Percentiles rank a stretch among this genome's conserved stretches.
These are phyloP conservation scores for Crocallis elinguaria DNA, from an alignment of 2,888 invertebrate species.

Conservation along the genomic window DNA sequence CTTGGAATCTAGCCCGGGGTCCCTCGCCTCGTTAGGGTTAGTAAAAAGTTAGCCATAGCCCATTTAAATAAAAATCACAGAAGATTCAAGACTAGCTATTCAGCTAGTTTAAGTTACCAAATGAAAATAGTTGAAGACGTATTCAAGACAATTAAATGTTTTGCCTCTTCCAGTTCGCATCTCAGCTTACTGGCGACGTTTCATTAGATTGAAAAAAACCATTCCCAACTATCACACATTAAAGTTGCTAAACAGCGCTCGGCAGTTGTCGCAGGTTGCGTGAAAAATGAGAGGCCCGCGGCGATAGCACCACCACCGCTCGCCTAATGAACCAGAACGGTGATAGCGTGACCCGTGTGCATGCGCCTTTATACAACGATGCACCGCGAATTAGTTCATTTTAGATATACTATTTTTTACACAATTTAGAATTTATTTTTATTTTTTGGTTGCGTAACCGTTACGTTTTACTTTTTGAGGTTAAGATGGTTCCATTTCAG, in stretches of 20 bases:
- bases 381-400: constrained; percentile 43
- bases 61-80: too few species aligned
- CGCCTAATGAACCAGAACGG: constrained; percentile 79
- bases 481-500: background rate
- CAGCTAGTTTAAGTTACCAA: too few species aligned
- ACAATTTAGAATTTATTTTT: background rate
- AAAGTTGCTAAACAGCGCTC: constrained; percentile 18
- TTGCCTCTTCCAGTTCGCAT: too few species aligned
- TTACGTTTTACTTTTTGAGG: background rate
- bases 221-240: constrained; percentile 5
- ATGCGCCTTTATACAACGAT: constrained; percentile 52
- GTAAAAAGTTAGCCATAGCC: too few species aligned
- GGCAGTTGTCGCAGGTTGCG: constrained; percentile 43
- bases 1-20: too few species aligned
- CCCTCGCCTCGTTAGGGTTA: too few species aligned
- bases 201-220: too few species aligned
- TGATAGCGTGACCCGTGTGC: constrained; percentile 74
- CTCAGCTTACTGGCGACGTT: too few species aligned
- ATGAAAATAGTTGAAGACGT: too few species aligned
- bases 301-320: constrained; percentile 65
- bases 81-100: too few species aligned
- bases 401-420: constrained; percentile 12
- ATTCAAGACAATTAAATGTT: too few species aligned
- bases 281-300: constrained; percentile 75
- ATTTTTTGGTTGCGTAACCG: background rate